Evolutionary conservation across 2,113 vertebrate species (phyloP), one percentile per base, ranked within the genome.

Genomic region (Apodemus speciosus): DNA sequence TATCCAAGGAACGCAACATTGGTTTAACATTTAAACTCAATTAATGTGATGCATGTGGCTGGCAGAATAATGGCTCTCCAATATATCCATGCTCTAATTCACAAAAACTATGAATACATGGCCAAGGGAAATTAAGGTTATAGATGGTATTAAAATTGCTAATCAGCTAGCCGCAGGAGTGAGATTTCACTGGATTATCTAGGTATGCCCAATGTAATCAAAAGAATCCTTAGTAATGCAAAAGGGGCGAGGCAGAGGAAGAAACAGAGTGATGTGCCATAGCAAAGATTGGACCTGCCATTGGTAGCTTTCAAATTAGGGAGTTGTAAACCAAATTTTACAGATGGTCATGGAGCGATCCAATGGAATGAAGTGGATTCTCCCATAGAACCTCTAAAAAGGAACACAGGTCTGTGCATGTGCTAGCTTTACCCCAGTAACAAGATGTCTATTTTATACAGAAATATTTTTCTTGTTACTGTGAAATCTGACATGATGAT

Each of bases 21-120:
- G 56, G 56, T 46, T 94, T 94, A 73, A 87, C 8, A 53, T 56
- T 32, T 56, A 91, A 81, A 81, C 68, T 53, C 77, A 88, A 62
- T 66, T 60, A 56, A 56, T 64, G 30, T 72, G 56, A 72, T 79
- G 40, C 43, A 86, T 6, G 46, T 46, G 1, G 58, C 64, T 40
- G 68, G 53, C 58, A 88, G 38, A 90, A 71, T 68, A 58, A 85
- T 60, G 51, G 16, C 32, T 77, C 51, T 25, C 43, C 13, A 49
- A 69, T 68, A 49, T 30, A 25, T 85, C 51, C 18, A 46, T n/a
- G 46, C 72, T 46, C 51, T 83, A 75, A 93, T 66, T 23, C 58
- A 71, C 62, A 85, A 81, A 60, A 77, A 35, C 30, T 69, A 51
- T 58, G 10, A 76, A 77, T 69, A 85, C 4, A 25, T 77, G 23